A percentile compares a stretch with the other conserved stretches of the same genome.
Evolutionary conservation across 2,113 vertebrate species (phyloP).

Genomic region (Daphoenositta chrysoptera): DNA sequence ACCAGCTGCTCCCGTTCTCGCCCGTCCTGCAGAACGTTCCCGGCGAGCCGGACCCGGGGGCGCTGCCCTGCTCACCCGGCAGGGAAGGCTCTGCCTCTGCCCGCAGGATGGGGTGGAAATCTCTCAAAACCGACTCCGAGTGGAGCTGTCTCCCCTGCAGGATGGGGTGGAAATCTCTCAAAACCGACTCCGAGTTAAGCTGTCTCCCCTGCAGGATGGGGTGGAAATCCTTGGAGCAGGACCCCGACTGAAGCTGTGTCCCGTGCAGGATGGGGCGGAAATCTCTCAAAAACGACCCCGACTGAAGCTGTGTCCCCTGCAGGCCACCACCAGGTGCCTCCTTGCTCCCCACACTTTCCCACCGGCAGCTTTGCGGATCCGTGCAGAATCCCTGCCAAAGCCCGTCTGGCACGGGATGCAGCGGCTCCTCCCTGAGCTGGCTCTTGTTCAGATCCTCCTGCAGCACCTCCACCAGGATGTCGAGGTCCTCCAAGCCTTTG

Average conservation of each 20-base stretch:
- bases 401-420: not conserved
- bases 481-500: slow-evolving; percentile 81
- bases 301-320: not conserved
- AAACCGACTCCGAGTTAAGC: accelerated
- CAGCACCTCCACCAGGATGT: slow-evolving; percentile 84
- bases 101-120: too few relatives aligned
- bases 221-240: accelerated
- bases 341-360: not conserved
- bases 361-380: not conserved
- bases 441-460: slow-evolving; percentile 79
- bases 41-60: accelerated
- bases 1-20: not conserved
- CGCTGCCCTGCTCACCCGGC: accelerated
- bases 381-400: not conserved
- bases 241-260: accelerated
- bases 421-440: not conserved
- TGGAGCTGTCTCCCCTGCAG: not conserved
- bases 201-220: not conserved
- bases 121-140: too few relatives aligned
- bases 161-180: not conserved
- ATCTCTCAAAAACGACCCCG: accelerated
- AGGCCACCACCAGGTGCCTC: not conserved
- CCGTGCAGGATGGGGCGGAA: not conserved
- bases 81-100: not conserved
- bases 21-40: not conserved